Evolutionary conservation across 2,113 vertebrate genomes (phyloP), one percentile per base, ranked within the genome.

Genomic region (Callorhinus ursinus): DNA sequence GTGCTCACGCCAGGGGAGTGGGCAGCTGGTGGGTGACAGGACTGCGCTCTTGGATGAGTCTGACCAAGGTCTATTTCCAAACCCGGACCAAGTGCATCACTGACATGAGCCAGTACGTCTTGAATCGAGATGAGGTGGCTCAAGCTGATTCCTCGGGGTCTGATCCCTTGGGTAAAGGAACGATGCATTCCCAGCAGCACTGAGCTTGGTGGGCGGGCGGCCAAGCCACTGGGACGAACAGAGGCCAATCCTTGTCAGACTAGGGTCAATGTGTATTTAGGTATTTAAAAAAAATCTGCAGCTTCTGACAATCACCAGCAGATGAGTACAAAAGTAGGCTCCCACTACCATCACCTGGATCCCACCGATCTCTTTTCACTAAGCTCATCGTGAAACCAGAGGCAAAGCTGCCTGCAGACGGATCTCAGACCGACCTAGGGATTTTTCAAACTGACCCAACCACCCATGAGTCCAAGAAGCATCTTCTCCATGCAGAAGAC

Each of bases 1-100:
- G 65, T 31, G 76, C 2, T 46, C 46, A 14, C 31, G 14, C 28
- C 3, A 0, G 82, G 59, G 83, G 39, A 5, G 9, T 0, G 33
- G 61, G 53, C 86, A 42, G 53, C 28, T 11, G n/a, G 24, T 1
- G 22, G 39, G 80, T 7, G 28, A 39, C 36, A 22, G 61, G 82
- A 33, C 1, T 0, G 71, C 1, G 0, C 12, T 83, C 13, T 6
- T 0, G 39, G 46, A 33, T 0, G n/a, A 31, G 57, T 3, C 12
- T 55, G 28, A 24, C 53, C 31, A 12, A 16, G 8, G 87, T 19
- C 46, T 21, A 15, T 14, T 42, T 31, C 61, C 53, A 83, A 71
- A 24, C 4, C 59, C 39, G 19, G 39, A 18, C 39, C 28, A 18
- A 24, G 19, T 0, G 1, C 6, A 5, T 22, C 39, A 33, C 55